Conservation (phyloP, 2,113 vertebrate species). For the Plecturocebus donacophilus region DNA sequence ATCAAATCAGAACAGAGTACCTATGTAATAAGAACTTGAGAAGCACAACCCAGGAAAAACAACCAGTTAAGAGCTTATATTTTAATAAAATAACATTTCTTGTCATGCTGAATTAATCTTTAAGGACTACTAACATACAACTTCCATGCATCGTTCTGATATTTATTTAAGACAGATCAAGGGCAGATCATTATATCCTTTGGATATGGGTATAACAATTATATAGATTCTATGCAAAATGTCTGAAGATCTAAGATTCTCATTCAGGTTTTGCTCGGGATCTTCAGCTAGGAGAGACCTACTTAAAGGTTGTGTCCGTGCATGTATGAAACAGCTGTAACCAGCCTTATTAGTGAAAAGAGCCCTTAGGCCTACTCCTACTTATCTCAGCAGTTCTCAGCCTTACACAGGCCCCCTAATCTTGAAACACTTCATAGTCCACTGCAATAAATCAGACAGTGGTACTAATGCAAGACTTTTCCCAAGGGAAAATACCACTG, state of each 20-base stretch:
- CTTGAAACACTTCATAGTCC: constrained; percentile 13
- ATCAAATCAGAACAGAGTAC: neutral
- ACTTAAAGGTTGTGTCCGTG: neutral
- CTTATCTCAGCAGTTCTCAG: neutral
- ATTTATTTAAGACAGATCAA: constrained; percentile 8
- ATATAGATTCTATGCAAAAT: neutral
- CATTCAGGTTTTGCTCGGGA: neutral
- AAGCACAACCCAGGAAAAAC: neutral
- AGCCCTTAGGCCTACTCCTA: neutral
- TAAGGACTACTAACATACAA: neutral
- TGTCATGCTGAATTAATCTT: neutral
- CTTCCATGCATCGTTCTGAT: neutral
- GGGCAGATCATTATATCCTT: neutral
- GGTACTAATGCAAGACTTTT: constrained; percentile 24
- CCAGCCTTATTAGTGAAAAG: constrained; percentile 5
- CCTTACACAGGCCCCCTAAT: neutral
- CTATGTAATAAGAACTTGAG: neutral
- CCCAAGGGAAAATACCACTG: constrained; percentile 29
- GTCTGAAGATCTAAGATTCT: constrained; percentile 28
- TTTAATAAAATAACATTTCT: constrained; percentile 37
- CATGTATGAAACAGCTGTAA: neutral
- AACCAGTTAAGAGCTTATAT: neutral
- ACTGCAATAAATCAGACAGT: neutral
- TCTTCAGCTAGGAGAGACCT: neutral
- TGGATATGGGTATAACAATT: neutral